Evolutionary conservation across 2,113 vertebrate genomes (phyloP).

Genomic region (Pterophyllum scalare): DNA sequence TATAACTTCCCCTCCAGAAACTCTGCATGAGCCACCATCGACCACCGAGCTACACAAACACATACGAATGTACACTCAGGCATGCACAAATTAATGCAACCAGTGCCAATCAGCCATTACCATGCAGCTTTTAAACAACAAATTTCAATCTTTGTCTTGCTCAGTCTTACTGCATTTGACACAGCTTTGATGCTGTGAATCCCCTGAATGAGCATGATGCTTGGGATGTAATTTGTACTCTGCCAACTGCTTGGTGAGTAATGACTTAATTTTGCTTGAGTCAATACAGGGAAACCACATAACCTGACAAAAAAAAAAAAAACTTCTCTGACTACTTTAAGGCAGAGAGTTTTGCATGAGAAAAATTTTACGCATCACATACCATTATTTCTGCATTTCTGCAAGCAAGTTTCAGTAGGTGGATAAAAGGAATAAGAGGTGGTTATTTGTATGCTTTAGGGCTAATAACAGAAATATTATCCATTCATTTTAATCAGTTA

Average conservation of each 20-base stretch:
- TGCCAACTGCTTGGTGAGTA: background rate
- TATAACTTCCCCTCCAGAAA: constrained; percentile 62
- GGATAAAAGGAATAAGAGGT: background rate
- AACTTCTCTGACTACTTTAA: background rate
- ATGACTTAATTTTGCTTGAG: background rate
- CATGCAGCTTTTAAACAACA: background rate
- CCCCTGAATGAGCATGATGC: background rate
- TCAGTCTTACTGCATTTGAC: background rate
- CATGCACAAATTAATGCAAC: background rate
- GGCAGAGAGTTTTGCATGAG: background rate
- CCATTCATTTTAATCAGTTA: background rate
- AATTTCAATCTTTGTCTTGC: background rate
- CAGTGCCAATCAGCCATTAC: background rate
- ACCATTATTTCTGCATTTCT: background rate
- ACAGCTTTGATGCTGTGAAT: background rate
- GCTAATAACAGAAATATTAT: background rate
- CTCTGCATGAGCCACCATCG: constrained; percentile 34
- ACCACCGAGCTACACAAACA: constrained; percentile 29
- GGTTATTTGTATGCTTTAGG: no score
- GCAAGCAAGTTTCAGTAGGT: background rate
- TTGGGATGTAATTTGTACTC: background rate
- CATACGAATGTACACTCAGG: background rate
- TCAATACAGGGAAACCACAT: constrained; percentile 12
- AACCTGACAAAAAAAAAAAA: fast-evolving
- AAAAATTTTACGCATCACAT: background rate